A percentile compares a stretch with the other conserved stretches of the same genome.
Conservation (phyloP, 2,113 vertebrate species). For the Rynchops niger region DNA sequence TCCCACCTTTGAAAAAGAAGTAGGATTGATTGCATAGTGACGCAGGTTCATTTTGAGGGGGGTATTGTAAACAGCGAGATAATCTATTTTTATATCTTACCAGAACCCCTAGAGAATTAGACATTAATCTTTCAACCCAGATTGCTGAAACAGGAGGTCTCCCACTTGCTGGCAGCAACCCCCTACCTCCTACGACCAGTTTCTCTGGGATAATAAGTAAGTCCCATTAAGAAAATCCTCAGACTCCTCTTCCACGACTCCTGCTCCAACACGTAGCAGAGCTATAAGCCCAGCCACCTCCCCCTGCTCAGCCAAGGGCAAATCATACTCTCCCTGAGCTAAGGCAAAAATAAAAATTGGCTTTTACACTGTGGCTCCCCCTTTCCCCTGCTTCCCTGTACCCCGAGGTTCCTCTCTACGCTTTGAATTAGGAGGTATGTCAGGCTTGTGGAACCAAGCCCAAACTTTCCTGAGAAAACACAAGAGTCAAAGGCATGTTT, state of each 20-base stretch:
- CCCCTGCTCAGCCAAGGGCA: not conserved
- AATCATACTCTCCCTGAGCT: not conserved
- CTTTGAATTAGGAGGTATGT: not conserved
- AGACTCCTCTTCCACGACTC: not conserved
- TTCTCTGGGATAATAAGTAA: not conserved
- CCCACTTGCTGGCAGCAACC: not conserved
- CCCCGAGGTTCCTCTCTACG: not conserved
- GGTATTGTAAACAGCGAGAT: not conserved
- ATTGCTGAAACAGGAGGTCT: not conserved
- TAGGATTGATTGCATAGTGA: not conserved
- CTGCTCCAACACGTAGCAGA: not conserved
- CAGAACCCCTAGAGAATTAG: not conserved
- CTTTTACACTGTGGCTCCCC: fast-evolving
- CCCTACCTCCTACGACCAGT: not conserved
- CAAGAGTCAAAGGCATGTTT: constrained; percentile 41
- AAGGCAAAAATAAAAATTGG: not conserved
- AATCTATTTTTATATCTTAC: not conserved
- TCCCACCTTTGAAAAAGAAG: not conserved
- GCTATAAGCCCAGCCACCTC: not conserved
- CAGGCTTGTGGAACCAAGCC: constrained; percentile 29
- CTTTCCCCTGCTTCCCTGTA: not conserved
- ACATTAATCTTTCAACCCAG: not conserved
- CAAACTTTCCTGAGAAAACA: constrained; percentile 26
- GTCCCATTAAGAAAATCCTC: not conserved
- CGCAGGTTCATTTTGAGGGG: not conserved